Conservation (phyloP, 2,113 vertebrate genomes). For the Rhabdornis inornatus region DNA sequence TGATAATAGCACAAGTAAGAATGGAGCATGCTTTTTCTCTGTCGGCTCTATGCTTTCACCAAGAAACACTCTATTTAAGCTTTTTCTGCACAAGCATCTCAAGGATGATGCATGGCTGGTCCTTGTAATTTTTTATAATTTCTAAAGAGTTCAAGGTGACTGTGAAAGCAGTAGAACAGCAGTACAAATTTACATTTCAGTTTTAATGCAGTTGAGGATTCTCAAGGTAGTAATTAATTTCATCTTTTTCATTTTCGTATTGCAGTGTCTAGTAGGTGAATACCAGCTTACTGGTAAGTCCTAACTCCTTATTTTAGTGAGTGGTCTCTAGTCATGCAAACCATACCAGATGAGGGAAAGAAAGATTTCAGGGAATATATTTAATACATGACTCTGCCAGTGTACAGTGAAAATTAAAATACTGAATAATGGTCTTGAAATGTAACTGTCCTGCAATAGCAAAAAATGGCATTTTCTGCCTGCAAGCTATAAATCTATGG, state of each 20-base stretch:
- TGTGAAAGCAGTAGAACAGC: not conserved
- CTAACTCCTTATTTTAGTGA: not conserved
- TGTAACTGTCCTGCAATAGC: not conserved
- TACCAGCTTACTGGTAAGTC: not conserved
- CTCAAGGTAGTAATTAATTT: conserved; percentile 19
- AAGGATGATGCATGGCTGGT: not conserved
- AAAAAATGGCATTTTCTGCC: not conserved
- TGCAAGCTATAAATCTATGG: not conserved
- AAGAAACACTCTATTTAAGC: not conserved
- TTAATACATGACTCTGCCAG: not conserved
- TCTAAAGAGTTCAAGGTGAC: not conserved
- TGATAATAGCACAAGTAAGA: not conserved
- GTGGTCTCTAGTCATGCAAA: not conserved
- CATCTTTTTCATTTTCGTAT: not conserved
- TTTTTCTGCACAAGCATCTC: not conserved
- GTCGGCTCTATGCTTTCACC: not conserved
- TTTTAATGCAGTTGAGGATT: not conserved
- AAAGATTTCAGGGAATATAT: not conserved
- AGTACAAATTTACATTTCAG: conserved; percentile 23
- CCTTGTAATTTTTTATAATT: not conserved
- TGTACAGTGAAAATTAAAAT: not conserved
- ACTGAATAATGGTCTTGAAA: not conserved
- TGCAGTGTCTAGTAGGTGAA: not conserved
- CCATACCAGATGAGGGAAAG: not conserved
- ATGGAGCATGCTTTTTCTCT: not conserved